Evolutionary conservation across 2,888 invertebrate genomes (phyloP).

Genomic region (Halictus quadricinctus): DNA sequence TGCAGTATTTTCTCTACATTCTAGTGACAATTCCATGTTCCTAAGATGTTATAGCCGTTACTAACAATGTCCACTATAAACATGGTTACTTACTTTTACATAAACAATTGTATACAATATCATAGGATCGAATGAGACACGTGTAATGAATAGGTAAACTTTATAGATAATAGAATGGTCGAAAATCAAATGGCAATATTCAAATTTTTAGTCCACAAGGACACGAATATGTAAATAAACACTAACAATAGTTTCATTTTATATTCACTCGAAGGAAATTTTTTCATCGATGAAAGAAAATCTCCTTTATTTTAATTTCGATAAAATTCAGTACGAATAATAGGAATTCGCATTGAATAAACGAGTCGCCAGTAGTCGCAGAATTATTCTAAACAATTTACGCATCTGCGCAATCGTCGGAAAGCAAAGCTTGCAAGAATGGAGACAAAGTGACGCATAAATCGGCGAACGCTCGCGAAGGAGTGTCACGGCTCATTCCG

Average conservation of each 20-base stretch:
- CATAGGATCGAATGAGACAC: too few relatives aligned
- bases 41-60: neutral
- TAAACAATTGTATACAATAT: too few relatives aligned
- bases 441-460: neutral
- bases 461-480: neutral
- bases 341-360: neutral
- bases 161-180: too few relatives aligned
- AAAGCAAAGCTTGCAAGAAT: neutral
- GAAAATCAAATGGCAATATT: too few relatives aligned
- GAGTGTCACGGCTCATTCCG: conserved; percentile 21
- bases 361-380: neutral
- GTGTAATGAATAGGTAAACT: too few relatives aligned
- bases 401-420: neutral
- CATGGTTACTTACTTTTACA: too few relatives aligned
- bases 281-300: too few relatives aligned
- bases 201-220: too few relatives aligned
- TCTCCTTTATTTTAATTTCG: neutral
- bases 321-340: neutral
- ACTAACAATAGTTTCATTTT: too few relatives aligned
- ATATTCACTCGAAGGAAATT: too few relatives aligned
- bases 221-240: too few relatives aligned
- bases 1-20: too few relatives aligned
- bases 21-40: neutral
- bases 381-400: neutral
- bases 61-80: neutral